Base-by-base conservation (phyloP, 1,140 invertebrate genomes). In the Lepidotrigona ventralis region DNA sequence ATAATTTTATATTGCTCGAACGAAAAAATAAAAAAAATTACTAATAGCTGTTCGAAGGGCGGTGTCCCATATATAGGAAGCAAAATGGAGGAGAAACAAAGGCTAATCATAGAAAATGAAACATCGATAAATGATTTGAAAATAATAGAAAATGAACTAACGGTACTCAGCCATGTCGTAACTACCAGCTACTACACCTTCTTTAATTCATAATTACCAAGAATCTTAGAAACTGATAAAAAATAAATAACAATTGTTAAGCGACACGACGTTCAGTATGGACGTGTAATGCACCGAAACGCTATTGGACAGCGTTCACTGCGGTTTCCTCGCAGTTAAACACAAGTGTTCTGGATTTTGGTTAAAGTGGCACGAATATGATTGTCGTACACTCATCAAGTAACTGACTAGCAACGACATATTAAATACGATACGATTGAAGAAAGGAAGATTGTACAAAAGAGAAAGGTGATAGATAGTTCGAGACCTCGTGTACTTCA, bases 131-230 rank as follows among this genome's bases (percentile, higher is more conserved):
- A 79, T 77, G 46, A 83, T 79, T 89, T 69, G 33, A 90, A 74
- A 58, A 66, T 68, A 88, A 85, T 89, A 89, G 69, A 90, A 92
- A 91, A 92, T 91, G 79, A 92, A 92, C 91, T 92, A 92, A 92
- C 91, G 90, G 87, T 92, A 91, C 83, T 92, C 89, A 90, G 90
- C 90, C 91, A 92, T 90, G 88, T 92, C 72, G 86, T 85, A 91
- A 92, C 86, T 92, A 92, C 81, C 89, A 90, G 90, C 83, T 91
- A 92, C 58, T 90, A 91, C 88, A 88, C 89, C 88, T 88, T 87
- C 91, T 91, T 92, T 91, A 91, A 89, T 90, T 86, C 82, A 92
- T 92, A 91, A 91, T 92, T 92, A 92, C 91, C 90, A 87, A 90
- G 70, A 58, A 88, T 89, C 78, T 80, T 29, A 39, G 33, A 87